Base-by-base conservation (phyloP, 2,888 invertebrate genomes). In the Cephonodes hylas region DNA sequence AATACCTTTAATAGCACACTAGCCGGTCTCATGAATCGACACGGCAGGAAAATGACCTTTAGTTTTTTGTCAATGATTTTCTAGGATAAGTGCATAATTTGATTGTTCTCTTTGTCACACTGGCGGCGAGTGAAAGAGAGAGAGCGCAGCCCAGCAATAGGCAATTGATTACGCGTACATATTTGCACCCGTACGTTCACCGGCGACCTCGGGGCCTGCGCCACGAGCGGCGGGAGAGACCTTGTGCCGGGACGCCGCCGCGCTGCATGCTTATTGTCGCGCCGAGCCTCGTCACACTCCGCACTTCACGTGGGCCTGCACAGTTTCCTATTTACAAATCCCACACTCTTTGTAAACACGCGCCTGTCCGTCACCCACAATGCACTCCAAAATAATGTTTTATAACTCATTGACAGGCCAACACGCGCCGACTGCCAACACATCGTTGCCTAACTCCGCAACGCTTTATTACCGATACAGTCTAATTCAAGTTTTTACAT, bases 171-270 rank as follows among this genome's bases (percentile, higher is more conserved):
- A 82, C 77, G 78, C 73, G 78, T 76, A 77, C 77, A 80, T 79
- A 80, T 81, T 83, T 83, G 81, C 75, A 75, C 75, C 79, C 71
- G 80, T 79, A 84, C 90, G 80, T 88, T 90, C 90, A 89, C 90
- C 70, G 79, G 70, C 71, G 89, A 87, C 90, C 90, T 89, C 89
- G 90, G 38, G 68, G 66, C 74, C 65, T 65, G 64, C 74, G 68
- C 72, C 76, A 74, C 75, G 77, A 77, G 22, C 45, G 45, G 53
- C 31, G 53, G 67, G 74, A 66, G 80, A 81, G 88, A 86, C 90
- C 90, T 89, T 88, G 89, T 78, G 66, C 66, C 79, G 75, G 82
- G 86, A 85, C 85, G 79, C 77, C 13, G 27, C 25, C 15, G 27
- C 45, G n/a, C 46, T 46, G 46, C 23, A 6, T 46, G 53, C 64